Percentiles rank a stretch among this genome's conserved stretches.
phyloP scores from a whole-genome alignment of 2,888 invertebrate genomes.

The Aplocera efformata region DNA sequence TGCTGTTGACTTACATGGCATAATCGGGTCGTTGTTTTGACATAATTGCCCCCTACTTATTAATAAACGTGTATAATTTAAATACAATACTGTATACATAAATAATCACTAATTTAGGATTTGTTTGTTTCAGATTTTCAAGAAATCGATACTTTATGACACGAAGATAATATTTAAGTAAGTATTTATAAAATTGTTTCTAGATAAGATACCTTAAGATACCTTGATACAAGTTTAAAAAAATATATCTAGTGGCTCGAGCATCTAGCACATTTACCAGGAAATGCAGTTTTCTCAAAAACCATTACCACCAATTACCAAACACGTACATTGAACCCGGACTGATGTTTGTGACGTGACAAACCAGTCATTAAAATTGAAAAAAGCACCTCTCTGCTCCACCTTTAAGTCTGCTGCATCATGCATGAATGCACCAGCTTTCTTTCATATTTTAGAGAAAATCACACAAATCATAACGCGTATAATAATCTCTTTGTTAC shows the following conservation, averaged over 20 bases:
- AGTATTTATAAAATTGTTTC: constrained; percentile 35
- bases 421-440: constrained; percentile 16
- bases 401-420: constrained; percentile 6
- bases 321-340: too few relatives aligned
- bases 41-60: not conserved
- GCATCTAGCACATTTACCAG: too few relatives aligned
- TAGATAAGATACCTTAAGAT: too few relatives aligned
- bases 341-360: too few relatives aligned
- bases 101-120: constrained; percentile 6
- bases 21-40: constrained; percentile 12
- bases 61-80: not conserved
- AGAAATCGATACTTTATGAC: constrained; percentile 65
- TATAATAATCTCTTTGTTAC: constrained; percentile 32
- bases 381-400: not conserved
- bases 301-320: too few relatives aligned
- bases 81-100: too few relatives aligned
- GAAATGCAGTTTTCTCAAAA: too few relatives aligned
- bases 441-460: constrained; percentile 25
- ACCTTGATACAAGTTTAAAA: too few relatives aligned
- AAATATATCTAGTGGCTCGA: too few relatives aligned
- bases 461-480: constrained; percentile 12
- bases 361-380: constrained; percentile 4
- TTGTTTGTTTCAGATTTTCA: constrained; percentile 67
- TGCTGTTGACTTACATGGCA: constrained; percentile 7
- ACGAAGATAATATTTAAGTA: constrained; percentile 60